Conservation (phyloP, 2,888 invertebrate species). For the Spatulosminthurus flaviceps region DNA sequence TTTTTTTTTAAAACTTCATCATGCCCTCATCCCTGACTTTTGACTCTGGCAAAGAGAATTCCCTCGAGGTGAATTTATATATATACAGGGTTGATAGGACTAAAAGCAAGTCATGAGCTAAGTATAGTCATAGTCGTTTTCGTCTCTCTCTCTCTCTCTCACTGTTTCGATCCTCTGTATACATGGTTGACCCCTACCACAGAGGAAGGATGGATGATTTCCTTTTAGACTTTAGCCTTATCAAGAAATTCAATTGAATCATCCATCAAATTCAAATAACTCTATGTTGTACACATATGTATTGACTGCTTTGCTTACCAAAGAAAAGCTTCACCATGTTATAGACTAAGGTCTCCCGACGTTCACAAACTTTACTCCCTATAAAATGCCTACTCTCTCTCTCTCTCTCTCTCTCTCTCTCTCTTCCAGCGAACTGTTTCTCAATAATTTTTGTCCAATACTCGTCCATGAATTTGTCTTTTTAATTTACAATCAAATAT, state of each 20-base stretch:
- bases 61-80: background rate
- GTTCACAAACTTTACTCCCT: no score
- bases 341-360: no score
- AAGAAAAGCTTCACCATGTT: no score
- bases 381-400: no score
- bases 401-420: no score
- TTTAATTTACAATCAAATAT: no score
- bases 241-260: constrained; percentile 19
- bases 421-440: no score
- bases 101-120: background rate
- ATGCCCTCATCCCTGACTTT: constrained; percentile 22
- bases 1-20: background rate
- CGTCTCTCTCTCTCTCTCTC: constrained; percentile 28
- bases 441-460: no score
- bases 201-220: constrained; percentile 29
- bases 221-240: constrained; percentile 24
- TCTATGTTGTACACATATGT: no score
- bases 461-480: no score
- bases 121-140: background rate
- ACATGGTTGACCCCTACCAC: constrained; percentile 18
- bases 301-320: no score
- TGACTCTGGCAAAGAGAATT: background rate
- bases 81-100: background rate
- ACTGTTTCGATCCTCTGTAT: constrained; percentile 3
- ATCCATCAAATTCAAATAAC: no score